Percentiles rank a stretch among this genome's conserved stretches.
Evolutionary conservation across 35 echinoderm and acorn worm genomes (phyloP).

Genomic region (Apostichopus parvimensis): DNA sequence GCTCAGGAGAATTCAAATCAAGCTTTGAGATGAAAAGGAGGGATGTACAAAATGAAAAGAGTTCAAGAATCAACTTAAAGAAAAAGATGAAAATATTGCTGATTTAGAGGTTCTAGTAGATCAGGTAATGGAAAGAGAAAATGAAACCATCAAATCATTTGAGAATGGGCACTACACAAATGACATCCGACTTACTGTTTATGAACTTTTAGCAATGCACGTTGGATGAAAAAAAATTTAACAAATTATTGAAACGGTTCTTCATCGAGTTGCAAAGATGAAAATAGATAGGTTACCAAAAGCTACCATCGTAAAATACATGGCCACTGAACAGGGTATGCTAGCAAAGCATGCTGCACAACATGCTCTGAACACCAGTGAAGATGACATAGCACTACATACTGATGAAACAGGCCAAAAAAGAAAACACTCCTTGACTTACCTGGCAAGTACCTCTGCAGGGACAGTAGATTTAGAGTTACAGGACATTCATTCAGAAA

Average conservation of each 20-base stretch:
- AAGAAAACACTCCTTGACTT: conserved; percentile 40
- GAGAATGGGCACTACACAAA: no score
- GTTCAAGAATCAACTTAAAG: no score
- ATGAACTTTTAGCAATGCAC: no score
- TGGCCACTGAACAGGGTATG: conserved; percentile 75
- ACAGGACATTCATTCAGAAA: conserved; percentile 30
- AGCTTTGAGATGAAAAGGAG: no score
- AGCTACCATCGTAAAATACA: conserved; percentile 63
- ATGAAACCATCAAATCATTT: no score
- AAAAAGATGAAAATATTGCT: no score
- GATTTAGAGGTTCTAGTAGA: no score
- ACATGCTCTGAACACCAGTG: background rate
- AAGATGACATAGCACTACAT: conserved; percentile 44
- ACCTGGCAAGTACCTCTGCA: conserved; percentile 57
- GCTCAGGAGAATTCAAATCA: no score
- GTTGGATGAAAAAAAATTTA: no score
- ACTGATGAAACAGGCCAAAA: conserved; percentile 59
- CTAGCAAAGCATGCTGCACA: conserved; percentile 5
- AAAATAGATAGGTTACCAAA: conserved; percentile 57
- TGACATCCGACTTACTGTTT: no score
- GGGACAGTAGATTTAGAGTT: conserved; percentile 49
- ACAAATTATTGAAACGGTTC: conserved; percentile 59
- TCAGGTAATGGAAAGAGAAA: no score
- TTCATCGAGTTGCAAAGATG: conserved; percentile 49
- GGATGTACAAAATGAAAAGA: no score